Base-by-base conservation (phyloP, 2,113 vertebrate species). In the Synchiropus splendidus region DNA sequence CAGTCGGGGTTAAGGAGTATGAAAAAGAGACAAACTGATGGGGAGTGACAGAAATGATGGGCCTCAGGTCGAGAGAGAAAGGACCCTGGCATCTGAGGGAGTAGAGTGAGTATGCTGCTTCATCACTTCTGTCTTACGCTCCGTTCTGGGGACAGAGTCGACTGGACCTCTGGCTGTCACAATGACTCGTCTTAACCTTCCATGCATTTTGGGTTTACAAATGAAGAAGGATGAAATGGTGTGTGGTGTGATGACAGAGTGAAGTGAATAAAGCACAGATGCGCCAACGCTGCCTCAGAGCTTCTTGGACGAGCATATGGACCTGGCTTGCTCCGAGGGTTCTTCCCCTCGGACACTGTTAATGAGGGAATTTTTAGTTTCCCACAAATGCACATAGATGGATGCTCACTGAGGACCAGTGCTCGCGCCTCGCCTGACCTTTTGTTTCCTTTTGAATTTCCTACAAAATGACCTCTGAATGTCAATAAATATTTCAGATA, bases 261-360 rank as follows among this genome's bases (percentile, higher is more conserved):
- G 43, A 67, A 70, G 58, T 66, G 64, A 42, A 15, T 10, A n/a
- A 36, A 6, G 18, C 41, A 30, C 12, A 12, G 42, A 13, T 16
- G 27, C 18, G 40, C 58, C 39, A 46, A 45, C 34, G 16, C 42
- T 14, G 58, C 67, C 63, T 54, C 60, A 44, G 56, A 73, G 59
- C 52, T 47, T 60, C 47, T 31, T 55, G 39, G 45, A 39, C 51
- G 42, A 56, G 70, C 77, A 80, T 82, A 77, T 74, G 79, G 75
- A 70, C 67, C 48, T 42, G 11, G 42, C 64, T 68, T 51, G 30
- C 48, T n/a, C 1, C 51, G 51, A 51, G 11, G 31, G 48, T 62
- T 54, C 48, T 64, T 41, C 65, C 72, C 71, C 56, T 72, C 12
- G 50, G 77, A 66, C 61, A 63, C 27, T 18, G 48, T 55, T 78